Conservation (phyloP, 2,888 invertebrate genomes). For the Eulithis testata region DNA sequence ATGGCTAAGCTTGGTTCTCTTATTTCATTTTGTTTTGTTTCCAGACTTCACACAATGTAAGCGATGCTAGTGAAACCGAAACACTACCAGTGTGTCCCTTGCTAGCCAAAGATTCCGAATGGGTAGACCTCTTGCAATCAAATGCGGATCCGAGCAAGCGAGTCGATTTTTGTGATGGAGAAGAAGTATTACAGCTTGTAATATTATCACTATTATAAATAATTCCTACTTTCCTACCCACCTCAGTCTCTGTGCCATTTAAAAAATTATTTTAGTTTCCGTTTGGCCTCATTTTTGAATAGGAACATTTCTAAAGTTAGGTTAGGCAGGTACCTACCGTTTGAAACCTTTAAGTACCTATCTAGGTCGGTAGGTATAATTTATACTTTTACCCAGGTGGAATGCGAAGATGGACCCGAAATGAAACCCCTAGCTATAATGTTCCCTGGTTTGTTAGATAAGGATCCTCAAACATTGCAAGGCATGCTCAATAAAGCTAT, state of each 20-base stretch:
- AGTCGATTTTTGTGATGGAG: conserved; percentile 54
- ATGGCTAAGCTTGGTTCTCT: too few relatives aligned
- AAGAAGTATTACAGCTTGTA: conserved; percentile 71
- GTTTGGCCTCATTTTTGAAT: not conserved
- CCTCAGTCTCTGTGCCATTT: too few relatives aligned
- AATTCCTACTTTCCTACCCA: too few relatives aligned
- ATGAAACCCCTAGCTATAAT: conserved; percentile 70
- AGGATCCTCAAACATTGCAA: conserved; percentile 68
- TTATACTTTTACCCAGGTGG: conserved; percentile 53
- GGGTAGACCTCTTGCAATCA: conserved; percentile 71
- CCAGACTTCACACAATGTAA: conserved; percentile 49
- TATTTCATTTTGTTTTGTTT: conserved; percentile 20
- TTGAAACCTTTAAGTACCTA: not conserved
- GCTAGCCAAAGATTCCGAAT: conserved; percentile 79
- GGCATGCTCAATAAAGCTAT: conserved; percentile 68
- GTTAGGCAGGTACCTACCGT: not conserved
- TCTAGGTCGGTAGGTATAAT: not conserved
- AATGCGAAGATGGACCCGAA: conserved; percentile 67
- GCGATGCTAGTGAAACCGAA: conserved; percentile 38
- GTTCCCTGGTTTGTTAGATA: conserved; percentile 70
- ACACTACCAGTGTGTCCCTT: conserved; percentile 58
- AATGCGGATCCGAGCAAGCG: conserved; percentile 41
- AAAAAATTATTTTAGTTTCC: too few relatives aligned
- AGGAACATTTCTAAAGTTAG: not conserved
- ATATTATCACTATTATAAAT: conserved; percentile 39